Evolutionary conservation across 2,888 invertebrate species (phyloP).

Genomic region (Temnothorax rugatulus): DNA sequence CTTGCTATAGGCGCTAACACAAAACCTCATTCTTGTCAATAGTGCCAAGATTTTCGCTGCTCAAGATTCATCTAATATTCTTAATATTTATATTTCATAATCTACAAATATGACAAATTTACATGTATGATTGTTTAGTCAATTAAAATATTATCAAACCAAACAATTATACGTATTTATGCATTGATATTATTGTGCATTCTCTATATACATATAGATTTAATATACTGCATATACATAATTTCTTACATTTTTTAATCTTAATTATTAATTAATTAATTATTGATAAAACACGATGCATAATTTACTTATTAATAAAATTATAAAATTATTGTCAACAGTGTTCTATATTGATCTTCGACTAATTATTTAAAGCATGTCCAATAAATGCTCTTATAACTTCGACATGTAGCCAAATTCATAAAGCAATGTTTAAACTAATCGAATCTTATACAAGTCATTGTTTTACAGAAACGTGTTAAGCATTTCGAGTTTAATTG

Average conservation of each 20-base stretch:
- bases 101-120: background rate
- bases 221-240: background rate
- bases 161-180: background rate
- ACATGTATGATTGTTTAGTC: background rate
- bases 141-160: background rate
- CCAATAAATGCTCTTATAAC: background rate
- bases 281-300: background rate
- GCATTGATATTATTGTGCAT: background rate
- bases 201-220: background rate
- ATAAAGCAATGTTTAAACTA: background rate
- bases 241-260: background rate
- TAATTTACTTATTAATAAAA: background rate
- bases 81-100: background rate
- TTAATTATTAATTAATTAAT: background rate
- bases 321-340: background rate
- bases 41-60: conserved; percentile 1
- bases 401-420: background rate
- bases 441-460: background rate
- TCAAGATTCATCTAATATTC: background rate
- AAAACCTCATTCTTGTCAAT: conserved; percentile 31
- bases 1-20: background rate
- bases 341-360: too few relatives aligned
- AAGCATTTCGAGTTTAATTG: background rate
- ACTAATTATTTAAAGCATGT: background rate
- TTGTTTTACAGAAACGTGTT: background rate